Evolutionary conservation across 2,797 vertebrate species (phyloP).

Genomic region (Borostomias antarcticus): DNA sequence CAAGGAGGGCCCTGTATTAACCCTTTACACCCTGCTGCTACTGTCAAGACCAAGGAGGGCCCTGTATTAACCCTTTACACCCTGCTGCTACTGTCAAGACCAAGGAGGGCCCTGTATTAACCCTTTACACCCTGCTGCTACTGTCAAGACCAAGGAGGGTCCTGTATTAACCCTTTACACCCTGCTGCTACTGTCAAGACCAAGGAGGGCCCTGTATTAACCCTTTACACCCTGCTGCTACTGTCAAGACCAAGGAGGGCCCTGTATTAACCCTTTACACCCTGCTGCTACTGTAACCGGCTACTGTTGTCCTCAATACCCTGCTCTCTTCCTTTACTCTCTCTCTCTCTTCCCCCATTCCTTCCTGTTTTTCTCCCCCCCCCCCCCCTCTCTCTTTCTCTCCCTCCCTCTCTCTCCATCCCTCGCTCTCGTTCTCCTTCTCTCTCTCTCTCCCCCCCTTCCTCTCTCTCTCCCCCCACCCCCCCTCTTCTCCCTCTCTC

Average conservation of each 20-base stretch:
- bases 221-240: no score
- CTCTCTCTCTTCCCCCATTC: no score
- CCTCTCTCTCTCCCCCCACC: conserved; percentile 15
- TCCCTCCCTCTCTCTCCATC: conserved; percentile 23
- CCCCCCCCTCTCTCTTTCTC: conserved; percentile 22
- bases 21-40: no score
- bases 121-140: no score
- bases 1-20: conserved; percentile 55
- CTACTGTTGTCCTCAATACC: conserved; percentile 10
- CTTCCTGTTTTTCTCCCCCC: conserved; percentile 17
- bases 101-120: conserved; percentile 55
- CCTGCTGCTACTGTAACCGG: conserved; percentile 6
- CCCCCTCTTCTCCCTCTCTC: conserved; percentile 22
- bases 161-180: conserved; percentile 67
- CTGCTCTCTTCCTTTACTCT: conserved; percentile 10
- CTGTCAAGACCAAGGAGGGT: conserved; percentile 53
- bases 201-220: conserved; percentile 55
- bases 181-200: no score
- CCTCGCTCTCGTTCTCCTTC: conserved; percentile 8
- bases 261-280: conserved; percentile 66
- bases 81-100: no score
- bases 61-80: conserved; percentile 67
- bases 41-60: conserved; percentile 53
- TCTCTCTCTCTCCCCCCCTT: no score
- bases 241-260: conserved; percentile 53